Conservation (phyloP, 1,140 invertebrate species). For the Sitobion miscanthi region DNA sequence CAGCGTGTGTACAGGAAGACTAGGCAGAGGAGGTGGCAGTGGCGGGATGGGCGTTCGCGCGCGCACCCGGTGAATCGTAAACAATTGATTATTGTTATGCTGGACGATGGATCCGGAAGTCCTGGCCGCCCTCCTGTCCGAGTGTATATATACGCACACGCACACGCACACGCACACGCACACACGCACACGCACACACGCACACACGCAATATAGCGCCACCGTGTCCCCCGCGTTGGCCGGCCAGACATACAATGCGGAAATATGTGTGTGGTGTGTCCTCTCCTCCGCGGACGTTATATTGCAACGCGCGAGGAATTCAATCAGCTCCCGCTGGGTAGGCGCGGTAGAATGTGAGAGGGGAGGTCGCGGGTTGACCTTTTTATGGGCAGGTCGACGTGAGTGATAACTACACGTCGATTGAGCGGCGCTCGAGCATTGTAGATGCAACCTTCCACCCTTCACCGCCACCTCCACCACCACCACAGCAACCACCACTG, state of each 20-base stretch:
- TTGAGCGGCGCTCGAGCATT: not conserved
- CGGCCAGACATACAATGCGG: constrained; percentile 8
- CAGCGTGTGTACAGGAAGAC: not conserved
- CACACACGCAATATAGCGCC: not conserved
- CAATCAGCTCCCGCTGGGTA: not conserved
- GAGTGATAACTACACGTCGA: constrained; percentile 42
- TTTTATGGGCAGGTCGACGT: constrained; percentile 41
- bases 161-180: not conserved
- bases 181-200: too few species aligned
- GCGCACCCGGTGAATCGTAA: constrained; percentile 37
- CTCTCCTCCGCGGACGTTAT: not conserved
- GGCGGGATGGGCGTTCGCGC: constrained; percentile 21
- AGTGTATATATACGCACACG: not conserved
- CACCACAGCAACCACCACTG: not conserved
- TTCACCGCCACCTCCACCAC: too few species aligned
- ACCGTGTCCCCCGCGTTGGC: not conserved
- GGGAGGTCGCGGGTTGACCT: not conserved
- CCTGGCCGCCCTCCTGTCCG: not conserved
- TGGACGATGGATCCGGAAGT: constrained; percentile 49
- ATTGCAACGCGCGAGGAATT: constrained; percentile 22
- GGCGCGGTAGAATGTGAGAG: not conserved
- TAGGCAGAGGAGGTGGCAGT: not conserved
- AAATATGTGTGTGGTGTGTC: constrained; percentile 34
- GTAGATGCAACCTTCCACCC: not conserved
- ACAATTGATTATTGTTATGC: constrained; percentile 52